phyloP scores from a whole-genome alignment of 2,888 invertebrate genomes.

The Aphodius granarius region DNA sequence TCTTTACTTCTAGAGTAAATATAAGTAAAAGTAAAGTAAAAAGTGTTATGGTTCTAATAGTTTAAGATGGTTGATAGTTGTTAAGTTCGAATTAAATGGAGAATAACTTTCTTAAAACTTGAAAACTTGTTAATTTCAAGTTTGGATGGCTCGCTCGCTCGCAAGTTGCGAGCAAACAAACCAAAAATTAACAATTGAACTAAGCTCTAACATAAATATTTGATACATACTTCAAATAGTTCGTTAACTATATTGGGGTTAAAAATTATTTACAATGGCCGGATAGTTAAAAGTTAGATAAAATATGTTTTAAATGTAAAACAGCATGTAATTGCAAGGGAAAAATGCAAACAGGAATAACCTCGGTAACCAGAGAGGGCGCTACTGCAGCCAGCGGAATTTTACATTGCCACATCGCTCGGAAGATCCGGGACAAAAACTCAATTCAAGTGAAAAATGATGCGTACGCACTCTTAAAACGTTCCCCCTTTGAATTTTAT shows the following conservation, averaged over 20 bases:
- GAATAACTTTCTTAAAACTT: not conserved
- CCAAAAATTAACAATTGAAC: not conserved
- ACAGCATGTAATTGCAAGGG: conserved; percentile 8
- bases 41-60: no score
- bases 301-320: not conserved
- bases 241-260: no score
- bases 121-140: not conserved
- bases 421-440: not conserved
- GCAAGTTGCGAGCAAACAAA: not conserved
- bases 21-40: no score
- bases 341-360: conserved; percentile 1
- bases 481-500: not conserved
- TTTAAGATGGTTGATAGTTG: no score
- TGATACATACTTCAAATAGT: not conserved
- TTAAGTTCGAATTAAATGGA: not conserved
- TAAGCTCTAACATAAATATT: not conserved
- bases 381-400: not conserved
- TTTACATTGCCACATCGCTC: not conserved
- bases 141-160: not conserved
- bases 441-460: not conserved
- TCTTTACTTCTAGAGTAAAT: no score
- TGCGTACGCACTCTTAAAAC: not conserved
- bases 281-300: conserved; percentile 4
- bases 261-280: not conserved
- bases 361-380: not conserved